phyloP scores from a whole-genome alignment of 2,888 invertebrate species.

The Acrobasis repandana region DNA sequence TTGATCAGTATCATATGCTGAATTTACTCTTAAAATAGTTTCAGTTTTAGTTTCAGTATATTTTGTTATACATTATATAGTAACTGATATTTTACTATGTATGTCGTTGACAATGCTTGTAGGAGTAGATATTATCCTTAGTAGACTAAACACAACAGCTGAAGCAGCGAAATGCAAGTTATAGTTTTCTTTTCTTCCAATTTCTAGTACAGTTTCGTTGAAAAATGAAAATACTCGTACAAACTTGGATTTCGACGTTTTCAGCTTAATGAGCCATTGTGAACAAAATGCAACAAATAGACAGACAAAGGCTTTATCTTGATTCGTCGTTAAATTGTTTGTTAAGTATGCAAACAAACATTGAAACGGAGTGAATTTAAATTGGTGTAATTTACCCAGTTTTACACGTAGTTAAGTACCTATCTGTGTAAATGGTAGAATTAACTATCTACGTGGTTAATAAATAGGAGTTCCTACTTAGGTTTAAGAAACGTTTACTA shows the following conservation, averaged over 20 bases:
- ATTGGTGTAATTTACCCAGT: conserved; percentile 12
- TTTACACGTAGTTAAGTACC: conserved; percentile 5
- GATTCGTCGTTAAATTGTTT: conserved; percentile 32
- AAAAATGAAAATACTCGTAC: not conserved
- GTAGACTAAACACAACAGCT: no score
- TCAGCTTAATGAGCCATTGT: conserved; percentile 61
- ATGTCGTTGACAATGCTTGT: no score
- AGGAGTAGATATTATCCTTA: no score
- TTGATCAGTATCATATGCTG: no score
- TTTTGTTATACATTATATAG: no score
- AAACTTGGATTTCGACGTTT: conserved; percentile 34
- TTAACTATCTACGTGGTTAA: not conserved
- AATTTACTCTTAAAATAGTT: no score
- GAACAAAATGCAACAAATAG: conserved; percentile 42
- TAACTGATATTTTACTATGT: no score
- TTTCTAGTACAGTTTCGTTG: not conserved
- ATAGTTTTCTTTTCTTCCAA: no score
- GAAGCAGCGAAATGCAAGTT: no score
- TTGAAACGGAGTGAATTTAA: conserved; percentile 18
- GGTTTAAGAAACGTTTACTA: no score
- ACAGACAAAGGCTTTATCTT: conserved; percentile 35
- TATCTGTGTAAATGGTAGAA: conserved; percentile 9
- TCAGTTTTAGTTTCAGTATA: no score
- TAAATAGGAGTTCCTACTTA: not conserved
- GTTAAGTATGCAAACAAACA: conserved; percentile 31